Percentiles rank a stretch among this genome's conserved stretches.
These are phyloP conservation scores for Pomatorhinus ruficollis DNA, from an alignment of 2,113 vertebrate genomes.

Conservation along the genomic window DNA sequence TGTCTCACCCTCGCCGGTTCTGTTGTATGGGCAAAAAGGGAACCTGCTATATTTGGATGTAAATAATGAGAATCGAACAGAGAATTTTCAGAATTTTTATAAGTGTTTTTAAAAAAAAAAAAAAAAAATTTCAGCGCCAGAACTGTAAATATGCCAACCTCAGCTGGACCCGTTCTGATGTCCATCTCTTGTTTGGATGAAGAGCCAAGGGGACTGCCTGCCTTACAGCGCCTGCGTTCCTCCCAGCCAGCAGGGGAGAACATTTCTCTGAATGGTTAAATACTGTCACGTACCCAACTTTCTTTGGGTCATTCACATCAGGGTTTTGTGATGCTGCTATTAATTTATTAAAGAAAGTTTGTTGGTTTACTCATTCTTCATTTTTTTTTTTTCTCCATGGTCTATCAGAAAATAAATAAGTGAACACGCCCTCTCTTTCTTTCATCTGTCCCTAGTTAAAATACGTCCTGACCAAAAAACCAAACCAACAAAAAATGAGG, in stretches of 20 bases:
- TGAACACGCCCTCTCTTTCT: neutral
- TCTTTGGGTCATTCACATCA: slow-evolving; percentile 55
- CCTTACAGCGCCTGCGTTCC: neutral
- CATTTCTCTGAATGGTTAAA: slow-evolving; percentile 21
- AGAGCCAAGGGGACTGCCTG: slow-evolving; percentile 1
- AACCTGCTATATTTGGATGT: slow-evolving; percentile 18
- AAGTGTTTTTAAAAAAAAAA: slow-evolving; percentile 26
- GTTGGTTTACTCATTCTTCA: slow-evolving; percentile 47
- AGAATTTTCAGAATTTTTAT: slow-evolving; percentile 56
- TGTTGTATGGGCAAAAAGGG: neutral
- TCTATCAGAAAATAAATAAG: slow-evolving; percentile 5
- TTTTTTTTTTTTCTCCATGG: neutral
- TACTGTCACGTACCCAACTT: slow-evolving; percentile 38
- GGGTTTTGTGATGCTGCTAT: slow-evolving; percentile 69
- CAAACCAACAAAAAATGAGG: neutral
- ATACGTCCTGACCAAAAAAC: neutral
- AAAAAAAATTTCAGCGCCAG: neutral
- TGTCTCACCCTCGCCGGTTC: neutral
- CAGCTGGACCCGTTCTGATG: neutral
- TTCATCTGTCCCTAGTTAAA: neutral
- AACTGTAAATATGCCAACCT: slow-evolving; percentile 6
- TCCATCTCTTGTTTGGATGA: neutral
- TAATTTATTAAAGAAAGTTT: slow-evolving; percentile 67
- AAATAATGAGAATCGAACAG: slow-evolving; percentile 38
- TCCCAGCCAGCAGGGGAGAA: neutral